A percentile compares a stretch with the other conserved stretches of the same genome.
Conservation (phyloP, 2,113 vertebrate genomes). For the human (Homo sapiens) region DNA sequence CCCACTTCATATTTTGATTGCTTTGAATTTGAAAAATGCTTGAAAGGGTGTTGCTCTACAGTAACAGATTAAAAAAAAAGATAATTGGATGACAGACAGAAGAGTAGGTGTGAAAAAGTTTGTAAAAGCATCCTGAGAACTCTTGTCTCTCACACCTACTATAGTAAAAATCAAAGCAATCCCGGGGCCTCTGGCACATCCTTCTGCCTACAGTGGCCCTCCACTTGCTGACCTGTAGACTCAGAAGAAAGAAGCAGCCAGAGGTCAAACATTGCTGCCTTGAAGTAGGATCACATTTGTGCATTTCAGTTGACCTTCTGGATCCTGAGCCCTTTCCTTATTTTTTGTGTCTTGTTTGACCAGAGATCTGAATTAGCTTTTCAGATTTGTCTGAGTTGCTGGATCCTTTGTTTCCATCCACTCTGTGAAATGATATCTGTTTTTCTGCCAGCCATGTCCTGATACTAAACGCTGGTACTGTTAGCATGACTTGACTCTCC, state of each 20-base stretch:
- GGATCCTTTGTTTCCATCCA: background rate
- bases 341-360: background rate
- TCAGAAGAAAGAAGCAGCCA: conserved; percentile 9
- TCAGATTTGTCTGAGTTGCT: conserved; percentile 26
- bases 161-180: background rate
- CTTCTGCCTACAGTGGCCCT: background rate
- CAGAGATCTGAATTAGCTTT: background rate
- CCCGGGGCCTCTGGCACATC: background rate
- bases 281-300: background rate
- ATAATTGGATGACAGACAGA: background rate
- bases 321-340: background rate
- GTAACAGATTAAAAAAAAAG: background rate
- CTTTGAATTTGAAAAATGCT: conserved; percentile 34
- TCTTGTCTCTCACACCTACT: background rate
- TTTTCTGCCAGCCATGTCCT: background rate
- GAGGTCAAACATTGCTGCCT: background rate
- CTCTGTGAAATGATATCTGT: background rate
- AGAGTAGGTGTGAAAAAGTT: background rate
- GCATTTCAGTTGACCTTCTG: background rate
- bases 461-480: background rate
- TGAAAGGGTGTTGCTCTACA: background rate
- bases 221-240: background rate
- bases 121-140: background rate
- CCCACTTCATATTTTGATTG: conserved; percentile 34
- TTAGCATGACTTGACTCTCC: background rate